Percentiles rank a stretch among this genome's conserved stretches.
These are phyloP conservation scores for Sparus aurata DNA, from an alignment of 2,797 vertebrate species.

Conservation along the genomic window DNA sequence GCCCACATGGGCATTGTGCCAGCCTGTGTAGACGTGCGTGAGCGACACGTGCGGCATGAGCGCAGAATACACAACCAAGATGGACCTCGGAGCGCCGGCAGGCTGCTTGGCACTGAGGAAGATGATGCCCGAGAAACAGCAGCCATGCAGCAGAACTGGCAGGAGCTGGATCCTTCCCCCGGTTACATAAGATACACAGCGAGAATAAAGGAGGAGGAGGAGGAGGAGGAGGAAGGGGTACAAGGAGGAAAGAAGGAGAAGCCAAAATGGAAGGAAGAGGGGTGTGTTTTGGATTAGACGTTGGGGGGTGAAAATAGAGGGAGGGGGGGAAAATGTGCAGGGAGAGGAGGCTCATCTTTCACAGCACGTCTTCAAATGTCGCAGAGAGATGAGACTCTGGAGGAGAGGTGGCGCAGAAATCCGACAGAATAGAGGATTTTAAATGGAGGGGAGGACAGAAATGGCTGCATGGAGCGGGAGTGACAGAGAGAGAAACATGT, in stretches of 20 bases:
- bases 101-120: conserved; percentile 61
- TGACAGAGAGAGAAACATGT: conserved; percentile 67
- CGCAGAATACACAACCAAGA: conserved; percentile 51
- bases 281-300: conserved; percentile 47
- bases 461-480: conserved; percentile 58
- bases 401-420: conserved; percentile 49
- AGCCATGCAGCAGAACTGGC: conserved; percentile 79
- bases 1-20: conserved; percentile 11
- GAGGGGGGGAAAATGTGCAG: conserved; percentile 34
- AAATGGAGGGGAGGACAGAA: conserved; percentile 69
- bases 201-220: conserved; percentile 59
- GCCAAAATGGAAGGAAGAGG: conserved; percentile 71
- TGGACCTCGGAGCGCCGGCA: conserved; percentile 44
- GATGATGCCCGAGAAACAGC: conserved; percentile 69
- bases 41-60: conserved; percentile 30
- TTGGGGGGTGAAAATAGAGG: conserved; percentile 26
- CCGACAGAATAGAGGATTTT: conserved; percentile 59
- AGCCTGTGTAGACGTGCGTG: conserved; percentile 13
- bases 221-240: conserved; percentile 34
- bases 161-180: conserved; percentile 71
- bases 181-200: conserved; percentile 83
- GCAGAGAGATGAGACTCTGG: conserved; percentile 48
- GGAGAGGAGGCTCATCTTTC: conserved; percentile 47
- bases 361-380: conserved; percentile 62
- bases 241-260: conserved; percentile 49